Percentiles rank a stretch among this genome's conserved stretches.
Evolutionary conservation across 1,140 invertebrate species (phyloP).

Genomic region (Platorchestia sp.): DNA sequence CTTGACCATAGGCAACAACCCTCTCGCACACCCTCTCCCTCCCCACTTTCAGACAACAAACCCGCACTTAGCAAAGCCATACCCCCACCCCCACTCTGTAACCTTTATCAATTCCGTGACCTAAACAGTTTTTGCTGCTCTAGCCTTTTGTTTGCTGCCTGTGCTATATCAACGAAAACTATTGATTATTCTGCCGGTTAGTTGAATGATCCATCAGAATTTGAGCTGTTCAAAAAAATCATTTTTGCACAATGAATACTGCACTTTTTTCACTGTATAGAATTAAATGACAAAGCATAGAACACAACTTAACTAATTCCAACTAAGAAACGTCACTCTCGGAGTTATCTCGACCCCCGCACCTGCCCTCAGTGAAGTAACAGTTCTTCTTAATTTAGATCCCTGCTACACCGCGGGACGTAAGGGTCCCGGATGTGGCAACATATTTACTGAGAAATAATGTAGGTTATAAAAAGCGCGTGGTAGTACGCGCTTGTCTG

Average conservation of each 20-base stretch:
- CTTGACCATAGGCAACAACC: background rate
- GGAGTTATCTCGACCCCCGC: too few species aligned
- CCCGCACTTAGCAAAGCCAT: background rate
- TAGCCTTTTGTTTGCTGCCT: background rate
- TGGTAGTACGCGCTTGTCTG: background rate
- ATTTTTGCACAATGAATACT: too few species aligned
- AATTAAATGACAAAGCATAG: too few species aligned
- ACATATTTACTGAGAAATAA: background rate
- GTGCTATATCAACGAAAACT: background rate
- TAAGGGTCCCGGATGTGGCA: background rate
- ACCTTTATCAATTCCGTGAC: background rate
- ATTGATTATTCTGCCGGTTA: too few species aligned
- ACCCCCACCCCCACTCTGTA: background rate
- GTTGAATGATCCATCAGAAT: too few species aligned
- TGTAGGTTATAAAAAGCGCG: background rate
- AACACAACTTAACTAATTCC: too few species aligned
- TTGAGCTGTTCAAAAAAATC: too few species aligned
- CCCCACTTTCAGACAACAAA: background rate
- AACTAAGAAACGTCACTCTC: background rate
- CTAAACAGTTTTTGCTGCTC: background rate
- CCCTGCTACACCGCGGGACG: background rate
- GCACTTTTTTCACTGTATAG: too few species aligned
- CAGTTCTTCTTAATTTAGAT: background rate
- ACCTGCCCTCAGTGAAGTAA: background rate
- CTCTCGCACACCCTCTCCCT: too few species aligned